Evolutionary conservation across 2,888 invertebrate species (phyloP).

Genomic region (Tanypteryx hageni): DNA sequence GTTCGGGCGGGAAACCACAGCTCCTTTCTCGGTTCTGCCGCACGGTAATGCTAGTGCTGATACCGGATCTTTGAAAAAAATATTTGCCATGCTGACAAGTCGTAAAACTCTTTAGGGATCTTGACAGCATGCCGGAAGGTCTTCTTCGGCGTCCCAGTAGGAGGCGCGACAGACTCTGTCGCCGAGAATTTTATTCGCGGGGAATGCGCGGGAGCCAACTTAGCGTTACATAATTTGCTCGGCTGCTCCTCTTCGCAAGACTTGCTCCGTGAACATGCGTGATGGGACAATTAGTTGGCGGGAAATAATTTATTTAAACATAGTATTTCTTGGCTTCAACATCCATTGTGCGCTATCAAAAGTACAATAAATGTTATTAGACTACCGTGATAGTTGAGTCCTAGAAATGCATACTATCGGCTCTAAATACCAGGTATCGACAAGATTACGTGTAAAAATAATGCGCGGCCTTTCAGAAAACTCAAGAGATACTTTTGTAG

Average conservation of each 20-base stretch:
- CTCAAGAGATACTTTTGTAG: too few relatives aligned
- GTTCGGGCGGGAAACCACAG: slow-evolving; percentile 5
- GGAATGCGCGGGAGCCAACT: not conserved
- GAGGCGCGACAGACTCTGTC: slow-evolving; percentile 15
- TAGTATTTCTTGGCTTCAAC: not conserved
- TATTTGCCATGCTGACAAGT: slow-evolving; percentile 13
- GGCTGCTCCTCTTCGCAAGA: slow-evolving; percentile 2
- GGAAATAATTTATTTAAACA: not conserved
- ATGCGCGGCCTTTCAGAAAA: too few relatives aligned
- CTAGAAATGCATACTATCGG: not conserved
- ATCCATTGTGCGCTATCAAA: not conserved
- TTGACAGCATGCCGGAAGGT: slow-evolving; percentile 13
- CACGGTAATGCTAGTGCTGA: not conserved
- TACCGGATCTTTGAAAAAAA: slow-evolving; percentile 25
- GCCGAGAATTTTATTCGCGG: slow-evolving; percentile 26
- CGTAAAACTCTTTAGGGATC: not conserved
- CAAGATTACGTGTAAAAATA: too few relatives aligned
- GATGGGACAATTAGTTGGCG: not conserved
- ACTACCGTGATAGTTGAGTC: not conserved
- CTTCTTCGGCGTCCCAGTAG: not conserved
- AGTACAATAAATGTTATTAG: not conserved
- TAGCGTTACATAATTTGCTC: not conserved
- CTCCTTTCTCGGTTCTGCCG: not conserved
- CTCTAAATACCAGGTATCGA: too few relatives aligned
- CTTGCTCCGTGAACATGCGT: not conserved